Conservation (phyloP, 2,797 vertebrate genomes). For the Esox masquinongy region DNA sequence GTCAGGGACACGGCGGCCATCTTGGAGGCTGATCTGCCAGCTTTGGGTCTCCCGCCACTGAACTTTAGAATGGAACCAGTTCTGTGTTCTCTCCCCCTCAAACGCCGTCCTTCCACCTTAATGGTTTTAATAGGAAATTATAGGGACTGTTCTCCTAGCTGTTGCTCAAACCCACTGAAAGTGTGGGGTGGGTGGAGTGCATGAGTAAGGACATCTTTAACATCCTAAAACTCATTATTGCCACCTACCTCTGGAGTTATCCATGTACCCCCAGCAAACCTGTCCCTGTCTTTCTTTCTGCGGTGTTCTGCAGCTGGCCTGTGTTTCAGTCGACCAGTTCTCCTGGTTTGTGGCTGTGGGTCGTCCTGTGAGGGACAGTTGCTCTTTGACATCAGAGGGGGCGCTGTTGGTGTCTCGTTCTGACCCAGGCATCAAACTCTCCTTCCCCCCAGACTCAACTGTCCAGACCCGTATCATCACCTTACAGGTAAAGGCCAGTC, state of each 20-base stretch:
- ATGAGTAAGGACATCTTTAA: no score
- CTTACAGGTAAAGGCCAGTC: constrained; percentile 79
- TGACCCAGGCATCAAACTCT: constrained; percentile 86
- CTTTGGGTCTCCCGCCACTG: no score
- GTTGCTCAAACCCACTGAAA: no score
- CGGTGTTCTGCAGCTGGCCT: constrained; percentile 70
- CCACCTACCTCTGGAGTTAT: no score
- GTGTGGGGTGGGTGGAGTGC: no score
- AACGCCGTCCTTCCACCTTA: no score
- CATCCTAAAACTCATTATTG: no score
- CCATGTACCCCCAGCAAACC: background rate
- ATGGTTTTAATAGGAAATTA: no score
- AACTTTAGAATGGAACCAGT: no score
- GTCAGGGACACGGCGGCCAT: no score
- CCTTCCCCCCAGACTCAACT: constrained; percentile 86
- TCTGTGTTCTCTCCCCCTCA: no score
- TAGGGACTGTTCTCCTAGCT: no score
- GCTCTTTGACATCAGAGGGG: constrained; percentile 82
- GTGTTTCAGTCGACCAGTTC: constrained; percentile 86
- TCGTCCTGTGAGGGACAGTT: constrained; percentile 82
- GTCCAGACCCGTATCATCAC: constrained; percentile 77
- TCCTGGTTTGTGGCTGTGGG: constrained; percentile 94
- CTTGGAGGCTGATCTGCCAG: constrained; percentile 55
- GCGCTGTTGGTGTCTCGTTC: constrained; percentile 83
- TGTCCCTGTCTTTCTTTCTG: constrained; percentile 2